phyloP scores from a whole-genome alignment of 2,113 vertebrate genomes.

The Camelus bactrianus region DNA sequence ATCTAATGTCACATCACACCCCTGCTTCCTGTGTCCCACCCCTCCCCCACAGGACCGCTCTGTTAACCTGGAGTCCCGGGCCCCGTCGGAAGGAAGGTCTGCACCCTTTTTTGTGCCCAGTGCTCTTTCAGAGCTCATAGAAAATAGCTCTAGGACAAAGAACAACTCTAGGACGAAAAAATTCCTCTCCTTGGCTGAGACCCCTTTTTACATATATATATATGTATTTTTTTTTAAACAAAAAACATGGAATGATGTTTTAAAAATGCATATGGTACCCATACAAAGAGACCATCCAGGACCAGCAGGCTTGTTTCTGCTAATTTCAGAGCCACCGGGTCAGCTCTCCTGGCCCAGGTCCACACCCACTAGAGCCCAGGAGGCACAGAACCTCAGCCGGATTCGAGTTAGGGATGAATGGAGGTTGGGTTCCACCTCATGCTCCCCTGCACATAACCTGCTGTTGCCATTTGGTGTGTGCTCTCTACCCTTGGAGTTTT shows the following conservation, averaged over 20 bases:
- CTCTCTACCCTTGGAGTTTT: not conserved
- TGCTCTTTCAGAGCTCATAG: not conserved
- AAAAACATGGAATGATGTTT: not conserved
- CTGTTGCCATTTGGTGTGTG: not conserved
- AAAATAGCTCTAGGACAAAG: not conserved
- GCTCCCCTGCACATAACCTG: not conserved
- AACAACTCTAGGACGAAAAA: not conserved
- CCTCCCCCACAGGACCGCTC: not conserved
- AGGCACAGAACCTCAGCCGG: not conserved
- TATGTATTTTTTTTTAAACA: not conserved
- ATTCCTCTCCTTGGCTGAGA: not conserved
- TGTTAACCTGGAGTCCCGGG: not conserved
- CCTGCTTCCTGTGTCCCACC: not conserved
- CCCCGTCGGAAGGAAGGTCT: not conserved
- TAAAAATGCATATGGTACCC: not conserved
- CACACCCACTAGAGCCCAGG: not conserved
- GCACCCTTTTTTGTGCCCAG: too few relatives aligned
- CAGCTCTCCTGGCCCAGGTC: not conserved
- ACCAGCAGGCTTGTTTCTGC: not conserved
- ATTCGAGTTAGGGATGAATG: constrained; percentile 58
- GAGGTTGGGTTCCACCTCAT: not conserved
- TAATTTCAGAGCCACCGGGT: not conserved
- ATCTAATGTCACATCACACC: accelerated
- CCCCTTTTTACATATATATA: not conserved
- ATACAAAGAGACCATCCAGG: not conserved